Evolutionary conservation across 1,140 invertebrate genomes (phyloP).

Genomic region (Philotrypesis tridentata): DNA sequence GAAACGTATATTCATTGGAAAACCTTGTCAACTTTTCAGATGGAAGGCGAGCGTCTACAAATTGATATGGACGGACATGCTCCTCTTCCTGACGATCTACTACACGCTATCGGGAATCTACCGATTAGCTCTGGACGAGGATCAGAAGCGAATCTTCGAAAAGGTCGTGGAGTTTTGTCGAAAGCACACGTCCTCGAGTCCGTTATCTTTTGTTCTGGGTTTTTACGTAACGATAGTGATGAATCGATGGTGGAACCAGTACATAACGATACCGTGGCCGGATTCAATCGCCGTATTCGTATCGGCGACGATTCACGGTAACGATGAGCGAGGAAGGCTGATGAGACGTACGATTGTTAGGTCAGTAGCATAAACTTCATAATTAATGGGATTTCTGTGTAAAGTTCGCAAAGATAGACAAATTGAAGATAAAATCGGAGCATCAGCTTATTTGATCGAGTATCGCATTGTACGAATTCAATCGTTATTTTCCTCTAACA

Average conservation of each 20-base stretch:
- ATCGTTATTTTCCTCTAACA: no score
- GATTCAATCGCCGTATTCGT: conserved; percentile 90
- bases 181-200: conserved; percentile 85
- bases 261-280: conserved; percentile 85
- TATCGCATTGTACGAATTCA: no score
- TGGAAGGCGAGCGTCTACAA: conserved; percentile 85
- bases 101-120: conserved; percentile 77
- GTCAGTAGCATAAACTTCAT: conserved; percentile 64
- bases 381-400: not conserved
- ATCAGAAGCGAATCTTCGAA: conserved; percentile 82
- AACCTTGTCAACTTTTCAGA: no score
- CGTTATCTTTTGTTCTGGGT: conserved; percentile 89
- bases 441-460: no score
- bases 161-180: conserved; percentile 86
- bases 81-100: conserved; percentile 78
- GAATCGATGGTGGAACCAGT: conserved; percentile 95
- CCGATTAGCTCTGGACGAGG: conserved; percentile 73
- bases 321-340: conserved; percentile 91
- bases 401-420: no score
- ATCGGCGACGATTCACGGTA: conserved; percentile 82
- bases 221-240: conserved; percentile 96
- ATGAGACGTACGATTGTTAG: conserved; percentile 92
- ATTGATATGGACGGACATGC: conserved; percentile 81
- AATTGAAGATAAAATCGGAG: no score
- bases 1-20: no score